Evolutionary conservation across 2,797 vertebrate species (phyloP), one percentile per base, ranked within the genome.

Genomic region (Smutsia temminckii): DNA sequence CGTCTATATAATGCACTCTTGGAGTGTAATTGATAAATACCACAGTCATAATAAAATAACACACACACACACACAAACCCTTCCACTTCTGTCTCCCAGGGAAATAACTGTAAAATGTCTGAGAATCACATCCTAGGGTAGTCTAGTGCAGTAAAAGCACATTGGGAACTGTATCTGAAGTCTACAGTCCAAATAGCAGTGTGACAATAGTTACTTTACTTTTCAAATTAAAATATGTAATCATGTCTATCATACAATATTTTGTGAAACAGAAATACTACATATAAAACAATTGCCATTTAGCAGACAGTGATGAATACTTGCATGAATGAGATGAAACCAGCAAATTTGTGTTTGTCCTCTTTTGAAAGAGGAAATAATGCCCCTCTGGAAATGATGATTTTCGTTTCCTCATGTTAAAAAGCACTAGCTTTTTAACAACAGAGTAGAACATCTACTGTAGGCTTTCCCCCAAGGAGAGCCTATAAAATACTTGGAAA

Each of bases 401-500:
- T 40, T 93, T 95, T 40, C 63, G 8, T 75, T 93, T 53, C 46
- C 7, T 40, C 40, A 40, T 40, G 40, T 40, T 40, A 40, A 40
- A 40, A 40, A 40, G n/a, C 21, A 77, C 80, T 78, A 78, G 23
- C 34, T 94, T 92, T 85, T 85, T 79, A 63, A 83, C 89, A 91
- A 85, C 57, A 85, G 23, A 87, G 16, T 55, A 83, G 27, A 84
- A 17, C 96, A 68, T 90, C 55, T 85, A 71, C 63, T n/a, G 1
- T 81, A 61, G 4, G 63, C 63, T 78, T 14, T 91, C 34, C 25
- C 63, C 40, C 0, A 40, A 90, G 46, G 51, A 94, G 57, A 92
- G 55, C 14, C 53, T 83, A 71, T 88, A 94, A 95, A 95, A 88
- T 75, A 94, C 74, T 57, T 90, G 55, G 75, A 83, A 96, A 95